Evolutionary conservation across 2,113 vertebrate species (phyloP).

Genomic region (Rhinogobius similis): DNA sequence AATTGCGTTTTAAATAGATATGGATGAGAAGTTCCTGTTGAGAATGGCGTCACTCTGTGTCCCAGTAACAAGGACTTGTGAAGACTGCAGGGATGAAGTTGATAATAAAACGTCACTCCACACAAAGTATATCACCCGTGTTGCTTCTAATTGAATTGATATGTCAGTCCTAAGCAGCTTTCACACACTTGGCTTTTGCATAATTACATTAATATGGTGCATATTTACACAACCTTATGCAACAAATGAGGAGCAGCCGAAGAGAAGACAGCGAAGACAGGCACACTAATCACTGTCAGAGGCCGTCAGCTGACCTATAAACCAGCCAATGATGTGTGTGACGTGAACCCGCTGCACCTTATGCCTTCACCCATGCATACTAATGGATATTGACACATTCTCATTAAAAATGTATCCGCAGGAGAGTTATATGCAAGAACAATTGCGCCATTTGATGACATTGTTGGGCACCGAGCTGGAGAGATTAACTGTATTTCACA

Average conservation of each 20-base stretch:
- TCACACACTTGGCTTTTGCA: slow-evolving; percentile 57
- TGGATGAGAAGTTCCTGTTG: background rate
- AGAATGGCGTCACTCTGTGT: background rate
- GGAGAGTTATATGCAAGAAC: slow-evolving; percentile 5
- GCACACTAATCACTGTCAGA: slow-evolving; percentile 67
- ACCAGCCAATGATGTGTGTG: slow-evolving; percentile 37
- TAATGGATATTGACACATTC: slow-evolving; percentile 37
- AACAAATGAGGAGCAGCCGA: slow-evolving; percentile 44
- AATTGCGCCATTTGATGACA: slow-evolving; percentile 20
- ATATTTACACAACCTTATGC: slow-evolving; percentile 69
- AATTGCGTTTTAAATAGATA: background rate
- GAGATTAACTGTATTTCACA: background rate
- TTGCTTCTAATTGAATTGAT: slow-evolving; percentile 67
- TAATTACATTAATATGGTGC: slow-evolving; percentile 72
- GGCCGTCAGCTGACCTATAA: slow-evolving; percentile 53
- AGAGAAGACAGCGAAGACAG: slow-evolving; percentile 32
- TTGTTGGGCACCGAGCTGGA: background rate
- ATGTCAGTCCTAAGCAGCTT: slow-evolving; percentile 61
- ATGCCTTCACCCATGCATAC: background rate
- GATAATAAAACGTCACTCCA: slow-evolving; percentile 61
- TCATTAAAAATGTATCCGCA: slow-evolving; percentile 40
- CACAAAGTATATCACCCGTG: slow-evolving; percentile 44
- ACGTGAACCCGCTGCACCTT: slow-evolving; percentile 29
- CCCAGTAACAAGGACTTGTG: slow-evolving; percentile 58
- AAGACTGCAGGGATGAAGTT: slow-evolving; percentile 60